Evolutionary conservation across 2,113 vertebrate species (phyloP).

Genomic region (Pandion haliaetus): DNA sequence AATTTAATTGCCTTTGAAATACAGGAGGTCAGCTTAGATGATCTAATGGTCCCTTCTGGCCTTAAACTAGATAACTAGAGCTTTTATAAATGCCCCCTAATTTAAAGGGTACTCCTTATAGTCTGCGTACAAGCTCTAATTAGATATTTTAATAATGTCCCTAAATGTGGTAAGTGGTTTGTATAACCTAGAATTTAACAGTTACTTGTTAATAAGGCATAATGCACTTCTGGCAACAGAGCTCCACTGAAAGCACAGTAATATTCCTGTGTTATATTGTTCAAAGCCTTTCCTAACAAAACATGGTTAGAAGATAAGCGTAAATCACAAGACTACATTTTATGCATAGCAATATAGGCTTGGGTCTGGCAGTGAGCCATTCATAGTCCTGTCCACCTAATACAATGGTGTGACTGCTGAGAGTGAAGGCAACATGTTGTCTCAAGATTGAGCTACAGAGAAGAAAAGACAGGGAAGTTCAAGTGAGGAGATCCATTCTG

Average conservation of each 20-base stretch:
- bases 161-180: not conserved
- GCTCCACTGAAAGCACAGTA: not conserved
- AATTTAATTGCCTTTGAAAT: slow-evolving; percentile 13
- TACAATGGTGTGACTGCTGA: too few species aligned
- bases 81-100: not conserved
- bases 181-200: not conserved
- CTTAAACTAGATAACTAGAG: not conserved
- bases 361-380: not conserved
- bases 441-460: not conserved
- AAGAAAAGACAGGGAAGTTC: not conserved
- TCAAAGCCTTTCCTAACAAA: not conserved
- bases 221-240: not conserved
- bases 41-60: slow-evolving; percentile 15
- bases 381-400: not conserved
- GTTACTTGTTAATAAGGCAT: not conserved
- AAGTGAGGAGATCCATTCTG: not conserved
- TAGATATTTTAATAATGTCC: not conserved
- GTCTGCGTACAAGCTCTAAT: not conserved
- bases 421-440: not conserved
- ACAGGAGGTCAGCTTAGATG: not conserved
- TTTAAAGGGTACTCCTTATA: not conserved
- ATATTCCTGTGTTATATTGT: not conserved
- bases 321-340: not conserved
- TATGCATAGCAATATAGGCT: not conserved
- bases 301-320: not conserved